Percentiles rank a stretch among this genome's conserved stretches.
phyloP scores from a whole-genome alignment of 1,140 invertebrate species.

The Parasteatoda tepidariorum region DNA sequence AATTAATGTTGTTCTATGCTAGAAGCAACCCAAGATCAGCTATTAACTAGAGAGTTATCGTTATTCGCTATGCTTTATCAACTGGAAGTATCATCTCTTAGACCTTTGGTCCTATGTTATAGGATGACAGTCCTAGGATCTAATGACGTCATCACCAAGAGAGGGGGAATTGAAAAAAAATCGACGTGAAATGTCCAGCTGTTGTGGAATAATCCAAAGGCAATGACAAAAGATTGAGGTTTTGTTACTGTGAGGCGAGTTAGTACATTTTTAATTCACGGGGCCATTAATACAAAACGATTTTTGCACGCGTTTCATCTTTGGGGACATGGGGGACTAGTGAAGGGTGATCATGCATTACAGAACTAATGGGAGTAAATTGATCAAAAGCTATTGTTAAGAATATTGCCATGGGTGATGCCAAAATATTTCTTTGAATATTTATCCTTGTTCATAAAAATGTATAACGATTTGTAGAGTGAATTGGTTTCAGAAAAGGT shows the following conservation, averaged over 20 bases:
- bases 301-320: constrained; percentile 41
- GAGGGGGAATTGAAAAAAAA: constrained; percentile 2
- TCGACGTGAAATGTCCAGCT: constrained; percentile 51
- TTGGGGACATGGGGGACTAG: not conserved
- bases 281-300: constrained; percentile 47
- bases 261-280: constrained; percentile 45
- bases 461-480: too few relatives aligned
- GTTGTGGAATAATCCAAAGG: constrained; percentile 16
- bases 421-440: too few relatives aligned
- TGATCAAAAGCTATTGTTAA: constrained; percentile 31
- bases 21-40: constrained; percentile 40
- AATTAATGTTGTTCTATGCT: constrained; percentile 54
- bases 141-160: constrained; percentile 32
- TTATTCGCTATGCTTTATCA: constrained; percentile 55
- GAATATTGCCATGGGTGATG: not conserved
- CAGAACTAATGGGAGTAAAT: constrained; percentile 38
- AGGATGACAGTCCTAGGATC: constrained; percentile 15
- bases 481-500: too few relatives aligned
- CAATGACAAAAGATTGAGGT: constrained; percentile 16
- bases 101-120: constrained; percentile 44
- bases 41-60: constrained; percentile 54
- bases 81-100: constrained; percentile 49
- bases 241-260: constrained; percentile 12
- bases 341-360: not conserved
- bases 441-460: too few relatives aligned